Percentiles rank a stretch among this genome's conserved stretches.
phyloP scores from a whole-genome alignment of 2,888 invertebrate genomes.

The Fragum fragum region DNA sequence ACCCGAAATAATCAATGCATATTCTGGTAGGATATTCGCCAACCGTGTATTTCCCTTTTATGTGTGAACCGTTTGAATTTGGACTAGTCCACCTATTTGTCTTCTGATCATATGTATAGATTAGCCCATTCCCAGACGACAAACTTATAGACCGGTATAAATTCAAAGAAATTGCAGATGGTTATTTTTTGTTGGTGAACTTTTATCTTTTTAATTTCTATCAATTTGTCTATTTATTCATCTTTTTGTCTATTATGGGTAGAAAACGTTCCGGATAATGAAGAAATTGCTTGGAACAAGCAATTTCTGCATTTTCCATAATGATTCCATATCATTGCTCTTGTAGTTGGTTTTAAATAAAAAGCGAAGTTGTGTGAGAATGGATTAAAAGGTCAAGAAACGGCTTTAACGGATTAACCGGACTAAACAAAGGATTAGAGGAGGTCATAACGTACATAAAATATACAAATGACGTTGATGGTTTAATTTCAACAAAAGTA shows the following conservation, averaged over 20 bases:
- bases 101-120: no score
- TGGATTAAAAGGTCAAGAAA: neutral
- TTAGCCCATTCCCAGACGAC: constrained; percentile 3
- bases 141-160: neutral
- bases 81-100: no score
- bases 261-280: neutral
- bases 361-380: no score
- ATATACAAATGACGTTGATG: neutral
- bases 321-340: neutral
- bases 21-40: no score
- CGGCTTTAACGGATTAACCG: neutral
- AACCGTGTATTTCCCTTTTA: no score
- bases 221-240: no score
- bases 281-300: neutral
- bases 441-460: neutral
- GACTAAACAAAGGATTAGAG: neutral
- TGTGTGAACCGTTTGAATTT: no score
- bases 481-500: neutral
- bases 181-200: no score
- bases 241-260: no score
- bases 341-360: neutral
- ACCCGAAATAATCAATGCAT: no score
- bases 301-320: neutral
- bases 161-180: neutral
- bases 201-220: no score